Evolutionary conservation across 2,888 invertebrate species (phyloP).

Genomic region (Formica aserva): DNA sequence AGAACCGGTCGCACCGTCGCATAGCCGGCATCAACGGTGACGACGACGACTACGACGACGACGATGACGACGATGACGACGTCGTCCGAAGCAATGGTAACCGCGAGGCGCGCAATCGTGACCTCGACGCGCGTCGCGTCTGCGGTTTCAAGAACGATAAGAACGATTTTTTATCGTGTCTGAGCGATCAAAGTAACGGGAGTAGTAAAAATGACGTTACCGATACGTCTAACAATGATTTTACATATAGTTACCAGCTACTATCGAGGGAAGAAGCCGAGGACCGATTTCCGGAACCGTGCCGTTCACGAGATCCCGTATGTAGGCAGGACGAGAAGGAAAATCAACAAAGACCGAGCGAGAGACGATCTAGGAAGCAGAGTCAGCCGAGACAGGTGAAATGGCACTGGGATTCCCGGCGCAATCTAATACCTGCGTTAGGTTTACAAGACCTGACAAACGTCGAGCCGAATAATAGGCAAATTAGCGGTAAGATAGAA

Average conservation of each 20-base stretch:
- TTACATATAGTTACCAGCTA: constrained; percentile 64
- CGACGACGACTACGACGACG: constrained; percentile 30
- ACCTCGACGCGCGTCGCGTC: constrained; percentile 10
- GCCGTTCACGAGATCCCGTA: background rate
- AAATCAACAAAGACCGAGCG: constrained; percentile 48
- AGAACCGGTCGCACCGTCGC: constrained; percentile 66
- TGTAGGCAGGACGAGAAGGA: constrained; percentile 21
- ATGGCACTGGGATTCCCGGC: constrained; percentile 66
- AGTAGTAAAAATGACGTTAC: constrained; percentile 1
- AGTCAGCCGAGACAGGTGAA: constrained; percentile 86
- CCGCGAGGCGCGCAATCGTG: constrained; percentile 27
- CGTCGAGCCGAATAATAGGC: background rate
- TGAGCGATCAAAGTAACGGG: constrained; percentile 13
- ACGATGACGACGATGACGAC: constrained; percentile 43
- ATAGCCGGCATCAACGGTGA: constrained; percentile 36
- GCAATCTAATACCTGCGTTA: background rate
- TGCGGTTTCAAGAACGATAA: constrained; percentile 41
- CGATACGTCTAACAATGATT: constrained; percentile 55
- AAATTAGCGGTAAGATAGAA: background rate
- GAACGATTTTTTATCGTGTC: constrained; percentile 11
- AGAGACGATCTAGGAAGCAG: constrained; percentile 86
- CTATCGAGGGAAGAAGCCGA: background rate
- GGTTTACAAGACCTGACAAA: background rate
- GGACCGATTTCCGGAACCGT: background rate
- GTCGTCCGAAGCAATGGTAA: constrained; percentile 40